A percentile compares a stretch with the other conserved stretches of the same genome.
Conservation (phyloP, 2,888 invertebrate genomes). For the Callosobruchus maculatus region DNA sequence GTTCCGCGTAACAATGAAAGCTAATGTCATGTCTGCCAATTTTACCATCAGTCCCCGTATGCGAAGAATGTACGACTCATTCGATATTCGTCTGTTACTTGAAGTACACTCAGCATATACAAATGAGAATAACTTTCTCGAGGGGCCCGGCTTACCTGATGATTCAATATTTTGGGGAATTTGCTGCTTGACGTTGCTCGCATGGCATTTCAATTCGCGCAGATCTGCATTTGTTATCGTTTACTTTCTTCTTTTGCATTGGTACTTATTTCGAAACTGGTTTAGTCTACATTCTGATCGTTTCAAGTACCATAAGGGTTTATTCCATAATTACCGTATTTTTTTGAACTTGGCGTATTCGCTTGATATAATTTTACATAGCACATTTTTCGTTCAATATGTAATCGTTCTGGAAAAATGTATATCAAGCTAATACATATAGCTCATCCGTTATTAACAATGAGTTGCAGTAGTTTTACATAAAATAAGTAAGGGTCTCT, state of each 20-base stretch:
- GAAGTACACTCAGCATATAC: background rate
- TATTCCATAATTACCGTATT: too few relatives aligned
- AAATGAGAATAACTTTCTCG: background rate
- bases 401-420: too few relatives aligned
- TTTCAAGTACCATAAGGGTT: background rate
- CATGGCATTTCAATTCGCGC: background rate
- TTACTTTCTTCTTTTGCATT: background rate
- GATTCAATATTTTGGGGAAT: background rate
- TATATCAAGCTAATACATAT: too few relatives aligned
- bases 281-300: background rate
- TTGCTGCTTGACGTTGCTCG: background rate
- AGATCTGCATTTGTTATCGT: background rate
- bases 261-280: background rate
- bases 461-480: too few relatives aligned
- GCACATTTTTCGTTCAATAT: too few relatives aligned
- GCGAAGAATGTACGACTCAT: background rate
- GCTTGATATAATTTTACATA: too few relatives aligned
- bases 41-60: background rate
- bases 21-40: background rate
- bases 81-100: background rate
- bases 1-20: too few relatives aligned
- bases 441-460: too few relatives aligned
- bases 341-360: too few relatives aligned
- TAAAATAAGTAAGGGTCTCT: too few relatives aligned
- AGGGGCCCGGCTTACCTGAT: background rate